A percentile compares a stretch with the other conserved stretches of the same genome.
phyloP scores from a whole-genome alignment of 2,888 invertebrate genomes.

The Drosophila neotestacea region DNA sequence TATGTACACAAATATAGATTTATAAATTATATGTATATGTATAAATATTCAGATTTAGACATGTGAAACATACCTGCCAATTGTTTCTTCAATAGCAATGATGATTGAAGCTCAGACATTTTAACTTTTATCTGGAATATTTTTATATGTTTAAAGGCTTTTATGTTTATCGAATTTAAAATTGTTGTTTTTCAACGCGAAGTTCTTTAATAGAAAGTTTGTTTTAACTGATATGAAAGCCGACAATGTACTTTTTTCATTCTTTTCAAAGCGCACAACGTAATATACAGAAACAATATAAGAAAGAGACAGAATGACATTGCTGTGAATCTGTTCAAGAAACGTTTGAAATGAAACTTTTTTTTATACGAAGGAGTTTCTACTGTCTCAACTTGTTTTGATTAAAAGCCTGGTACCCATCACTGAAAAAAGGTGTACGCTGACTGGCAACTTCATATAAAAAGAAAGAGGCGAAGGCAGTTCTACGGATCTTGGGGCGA shows the following conservation, averaged over 20 bases:
- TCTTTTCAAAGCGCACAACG: conserved; percentile 48
- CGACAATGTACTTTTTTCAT: conserved; percentile 53
- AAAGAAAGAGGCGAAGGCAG: too few relatives aligned
- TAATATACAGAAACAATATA: conserved; percentile 37
- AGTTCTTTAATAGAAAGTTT: conserved; percentile 22
- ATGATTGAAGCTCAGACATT: conserved; percentile 98
- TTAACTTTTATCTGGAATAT: conserved; percentile 63
- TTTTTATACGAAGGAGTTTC: neutral
- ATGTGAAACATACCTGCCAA: conserved; percentile 92
- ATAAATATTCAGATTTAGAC: conserved; percentile 10
- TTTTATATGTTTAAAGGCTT: conserved; percentile 33
- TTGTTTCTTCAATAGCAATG: conserved; percentile 97
- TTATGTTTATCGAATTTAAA: conserved; percentile 50
- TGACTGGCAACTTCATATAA: too few relatives aligned
- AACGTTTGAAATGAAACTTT: conserved; percentile 21
- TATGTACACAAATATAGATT: conserved; percentile 6
- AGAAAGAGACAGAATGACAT: conserved; percentile 14
- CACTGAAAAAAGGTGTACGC: too few relatives aligned
- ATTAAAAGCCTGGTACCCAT: too few relatives aligned
- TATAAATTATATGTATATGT: conserved; percentile 7
- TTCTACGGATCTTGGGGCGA: too few relatives aligned
- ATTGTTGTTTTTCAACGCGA: conserved; percentile 39
- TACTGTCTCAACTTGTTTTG: too few relatives aligned
- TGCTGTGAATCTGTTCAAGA: conserved; percentile 29
- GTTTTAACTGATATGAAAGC: conserved; percentile 30